phyloP scores from a whole-genome alignment of 2,888 invertebrate species.

The Nymphalis c-album region DNA sequence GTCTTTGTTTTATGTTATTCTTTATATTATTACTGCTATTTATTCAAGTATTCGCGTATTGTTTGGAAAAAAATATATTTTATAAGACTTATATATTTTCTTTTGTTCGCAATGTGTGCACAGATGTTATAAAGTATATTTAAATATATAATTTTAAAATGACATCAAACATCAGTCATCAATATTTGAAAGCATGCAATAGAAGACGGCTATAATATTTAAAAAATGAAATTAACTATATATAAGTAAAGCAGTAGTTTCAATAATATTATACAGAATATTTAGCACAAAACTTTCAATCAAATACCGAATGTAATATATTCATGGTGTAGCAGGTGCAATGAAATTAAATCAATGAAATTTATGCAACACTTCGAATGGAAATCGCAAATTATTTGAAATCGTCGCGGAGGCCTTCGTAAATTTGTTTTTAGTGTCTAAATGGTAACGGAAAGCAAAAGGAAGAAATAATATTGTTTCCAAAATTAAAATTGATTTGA shows the following conservation, averaged over 20 bases:
- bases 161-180: too few species aligned
- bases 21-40: not conserved
- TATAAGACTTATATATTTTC: too few species aligned
- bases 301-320: constrained; percentile 16
- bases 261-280: not conserved
- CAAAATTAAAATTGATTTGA: too few species aligned
- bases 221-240: too few species aligned
- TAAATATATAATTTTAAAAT: too few species aligned
- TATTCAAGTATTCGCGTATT: not conserved
- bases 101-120: too few species aligned
- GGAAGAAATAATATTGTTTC: not conserved
- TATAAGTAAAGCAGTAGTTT: too few species aligned
- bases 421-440: not conserved
- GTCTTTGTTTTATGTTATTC: constrained; percentile 5
- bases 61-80: not conserved
- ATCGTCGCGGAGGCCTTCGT: not conserved
- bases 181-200: too few species aligned
- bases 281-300: constrained; percentile 9
- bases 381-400: constrained; percentile 13
- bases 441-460: not conserved
- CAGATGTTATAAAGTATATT: too few species aligned
- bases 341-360: constrained; percentile 16
- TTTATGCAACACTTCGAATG: constrained; percentile 10
- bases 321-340: constrained; percentile 20
- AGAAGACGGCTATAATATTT: too few species aligned